Evolutionary conservation across 1,140 invertebrate species (phyloP).

Genomic region (Plectrocnemia conspersa): DNA sequence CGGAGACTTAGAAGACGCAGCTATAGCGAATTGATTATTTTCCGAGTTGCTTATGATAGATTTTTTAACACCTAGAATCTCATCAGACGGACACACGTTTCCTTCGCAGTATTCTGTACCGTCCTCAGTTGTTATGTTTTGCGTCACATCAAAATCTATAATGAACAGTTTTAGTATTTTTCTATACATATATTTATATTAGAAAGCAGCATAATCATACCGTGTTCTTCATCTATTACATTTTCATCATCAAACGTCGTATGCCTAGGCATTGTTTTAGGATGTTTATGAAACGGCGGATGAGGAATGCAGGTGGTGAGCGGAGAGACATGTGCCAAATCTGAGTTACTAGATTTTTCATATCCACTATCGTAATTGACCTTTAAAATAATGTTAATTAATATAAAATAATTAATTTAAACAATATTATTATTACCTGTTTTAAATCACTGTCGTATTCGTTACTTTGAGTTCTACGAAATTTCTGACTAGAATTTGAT

Average conservation of each 20-base stretch:
- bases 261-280: conserved; percentile 8
- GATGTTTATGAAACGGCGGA: conserved; percentile 22
- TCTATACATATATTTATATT: not conserved
- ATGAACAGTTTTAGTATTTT: not conserved
- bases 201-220: not conserved
- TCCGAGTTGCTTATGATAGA: no score
- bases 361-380: no score
- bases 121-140: not conserved
- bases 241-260: conserved; percentile 27
- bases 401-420: no score
- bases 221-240: not conserved
- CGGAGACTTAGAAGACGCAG: no score
- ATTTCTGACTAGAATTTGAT: no score
- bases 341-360: no score
- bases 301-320: conserved; percentile 26
- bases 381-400: no score
- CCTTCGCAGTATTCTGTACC: not conserved
- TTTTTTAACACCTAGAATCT: not conserved
- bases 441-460: no score
- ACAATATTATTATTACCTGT: no score
- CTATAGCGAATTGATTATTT: no score
- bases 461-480: no score
- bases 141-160: not conserved
- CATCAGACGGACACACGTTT: not conserved
- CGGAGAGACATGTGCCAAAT: conserved; percentile 19